Base-by-base conservation (phyloP, 2,797 vertebrate genomes). In the Anguilla anguilla region DNA sequence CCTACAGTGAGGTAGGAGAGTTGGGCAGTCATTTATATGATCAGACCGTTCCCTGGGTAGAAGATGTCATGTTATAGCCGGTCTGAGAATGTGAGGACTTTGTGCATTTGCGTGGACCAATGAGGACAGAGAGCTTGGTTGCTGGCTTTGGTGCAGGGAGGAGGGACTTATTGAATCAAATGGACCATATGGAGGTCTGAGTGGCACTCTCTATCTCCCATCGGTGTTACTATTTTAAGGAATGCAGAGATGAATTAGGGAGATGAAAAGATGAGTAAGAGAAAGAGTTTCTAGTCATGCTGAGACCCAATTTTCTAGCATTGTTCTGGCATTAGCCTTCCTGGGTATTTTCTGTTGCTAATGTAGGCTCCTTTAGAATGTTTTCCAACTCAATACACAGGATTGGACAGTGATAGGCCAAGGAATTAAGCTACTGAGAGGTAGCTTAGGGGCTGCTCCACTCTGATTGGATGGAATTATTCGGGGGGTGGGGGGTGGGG, bases 351-450 rank as follows among this genome's bases (percentile, higher is more conserved):
- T 11, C 49, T 81, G 92, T 86, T 92, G 93, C 94, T 94, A 92
- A 94, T 91, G 90, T 92, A 91, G 92, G 88, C 93, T 94, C 94
- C 94, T 94, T 94, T 93, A 93, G 93, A 94, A 94, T 95, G 91
- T 89, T 92, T 95, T 95, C 92, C 83, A 87, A 88, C 89, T 93
- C 95, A 94, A 91, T 86, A 94, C 91, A 7, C 94, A 88, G 92
- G 90, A 93, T 96, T 93, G 94, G 93, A 94, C 92, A 89, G 85
- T 94, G 93, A 93, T 95, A 96, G 94, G 93, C 93, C 93, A 91
- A 95, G 94, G 94, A 95, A 96, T 94, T 88, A 94, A 96, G 94
- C 95, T 95, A 96, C 96, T 96, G 95, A 95, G 93, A 94, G 92
- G 88, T 93, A 87, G 89, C 91, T 90, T 72, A 91, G 92, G 91